Evolutionary conservation across 2,888 invertebrate species (phyloP), one percentile per base, ranked within the genome.

Genomic region (Ganaspis brasiliensis): DNA sequence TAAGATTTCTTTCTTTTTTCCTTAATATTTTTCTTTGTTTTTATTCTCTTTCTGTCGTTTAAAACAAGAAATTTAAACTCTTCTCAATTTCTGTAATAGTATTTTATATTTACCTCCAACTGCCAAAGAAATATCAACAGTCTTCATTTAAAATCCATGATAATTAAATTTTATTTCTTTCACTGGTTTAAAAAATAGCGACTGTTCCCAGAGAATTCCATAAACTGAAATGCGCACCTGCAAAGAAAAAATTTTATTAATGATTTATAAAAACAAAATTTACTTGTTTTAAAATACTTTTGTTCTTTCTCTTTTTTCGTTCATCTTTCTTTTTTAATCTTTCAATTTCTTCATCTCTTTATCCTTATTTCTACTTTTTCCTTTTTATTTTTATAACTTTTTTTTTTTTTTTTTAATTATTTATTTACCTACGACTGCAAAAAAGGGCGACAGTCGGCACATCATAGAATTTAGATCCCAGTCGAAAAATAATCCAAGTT

Each of bases 401-500:
- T 19, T n/a, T n/a, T 16, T 49, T n/a, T 49, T 16, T 49, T 16
- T 16, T 61, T 49, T n/a, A 49, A 19, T 45, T 55, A n/a, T 57
- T n/a, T 14, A 67, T 31, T 82, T 87, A 90, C 89, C 85, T 89
- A 81, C 83, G 86, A 63, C 85, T 85, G 73, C 90, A 90, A 45
- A 86, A 88, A 70, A 88, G 80, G 57, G 86, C 85, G 71, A 88
- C 80, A 55, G 86, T 86, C 76, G 85, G 85, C 79, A 87, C 79
- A 16, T 80, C 75, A 57, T 86, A 83, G 59, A 73, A 75, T 19
- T 82, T 77, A 72, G 79, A 80, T 14, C 76, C 80, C 37, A 82
- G 70, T 40, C 87, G 88, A 72, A 86, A 80, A 59, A 86, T 80
- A n/a, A 89, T 76, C 90, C 90, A 90, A 49, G 89, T 84, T 83